Evolutionary conservation across 2,888 invertebrate genomes (phyloP), one percentile per base, ranked within the genome.

Genomic region (Tolmerus cingulatus): DNA sequence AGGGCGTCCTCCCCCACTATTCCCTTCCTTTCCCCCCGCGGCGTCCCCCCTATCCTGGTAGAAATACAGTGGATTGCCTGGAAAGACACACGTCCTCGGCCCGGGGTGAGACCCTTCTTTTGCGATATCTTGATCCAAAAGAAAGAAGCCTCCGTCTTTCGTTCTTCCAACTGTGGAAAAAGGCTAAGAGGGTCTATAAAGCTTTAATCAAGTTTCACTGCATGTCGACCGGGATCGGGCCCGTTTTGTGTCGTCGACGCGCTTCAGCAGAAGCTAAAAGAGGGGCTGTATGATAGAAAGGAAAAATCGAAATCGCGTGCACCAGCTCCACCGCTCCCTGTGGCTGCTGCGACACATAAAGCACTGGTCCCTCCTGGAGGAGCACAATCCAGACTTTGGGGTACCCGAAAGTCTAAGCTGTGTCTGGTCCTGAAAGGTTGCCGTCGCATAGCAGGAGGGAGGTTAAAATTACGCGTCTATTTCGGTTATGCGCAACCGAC

Each of bases 161-260:
- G 27, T 30, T 43, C 27, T 66, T 27, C 16, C 14, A 34, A 66
- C 34, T 37, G 57, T 82, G 37, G 19, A 19, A 82, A 37, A 82
- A 57, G 57, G 57, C 82, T 55, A 37, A 27, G n/a, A n/a, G 51
- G 57, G 82, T 82, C 57, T 57, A 82, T 66, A 82, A 57, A 57
- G 57, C 82, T 82, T 82, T 57, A 82, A 82, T 82, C 57, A 82
- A 82, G 82, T 82, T 66, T 37, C 82, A 55, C 37, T 81, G 81
- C 81, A 81, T 81, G 30, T 30, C 55, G 27, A 43, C 51, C 55
- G 9, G 66, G n/a, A 57, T 34, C 19, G 9, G 2, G 5, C 43
- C 40, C 12, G 40, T 40, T 40, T 40, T 40, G 12, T 40, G 12
- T 40, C 2, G 40, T 40, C 19, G 43, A 19, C 27, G 14, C 12